phyloP scores from a whole-genome alignment of 2,797 vertebrate genomes.

The Cyclura pinguis region DNA sequence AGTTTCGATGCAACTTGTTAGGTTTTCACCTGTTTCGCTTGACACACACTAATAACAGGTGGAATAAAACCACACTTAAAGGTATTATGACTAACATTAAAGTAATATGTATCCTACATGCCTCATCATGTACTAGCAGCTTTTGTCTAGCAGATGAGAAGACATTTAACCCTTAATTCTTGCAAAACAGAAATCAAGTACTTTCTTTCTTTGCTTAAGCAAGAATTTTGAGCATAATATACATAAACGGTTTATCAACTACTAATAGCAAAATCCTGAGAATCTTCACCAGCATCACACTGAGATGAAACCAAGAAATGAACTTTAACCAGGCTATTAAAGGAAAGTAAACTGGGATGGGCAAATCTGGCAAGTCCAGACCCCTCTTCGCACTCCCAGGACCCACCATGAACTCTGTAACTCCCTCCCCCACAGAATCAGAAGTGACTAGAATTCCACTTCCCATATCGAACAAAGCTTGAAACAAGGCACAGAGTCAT shows the following conservation, averaged over 20 bases:
- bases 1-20: slow-evolving; percentile 82
- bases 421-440: background rate
- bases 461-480: background rate
- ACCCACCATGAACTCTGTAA: background rate
- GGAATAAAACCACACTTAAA: slow-evolving; percentile 82
- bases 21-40: slow-evolving; percentile 84
- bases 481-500: background rate
- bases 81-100: slow-evolving; percentile 75
- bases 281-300: slow-evolving; percentile 2
- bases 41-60: slow-evolving; percentile 83
- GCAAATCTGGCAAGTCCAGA: no score
- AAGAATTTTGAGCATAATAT: slow-evolving; percentile 47
- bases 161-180: slow-evolving; percentile 66
- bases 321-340: background rate
- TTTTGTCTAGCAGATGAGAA: slow-evolving; percentile 76
- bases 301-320: background rate
- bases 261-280: slow-evolving; percentile 57
- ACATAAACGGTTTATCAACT: slow-evolving; percentile 47
- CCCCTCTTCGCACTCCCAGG: no score
- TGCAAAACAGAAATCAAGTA: slow-evolving; percentile 64
- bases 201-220: slow-evolving; percentile 59
- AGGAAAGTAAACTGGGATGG: background rate
- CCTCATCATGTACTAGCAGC: slow-evolving; percentile 75
- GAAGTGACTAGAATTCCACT: background rate
- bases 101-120: slow-evolving; percentile 77